phyloP scores from a whole-genome alignment of 2,797 vertebrate species.

The Threskiornis aethiopicus region DNA sequence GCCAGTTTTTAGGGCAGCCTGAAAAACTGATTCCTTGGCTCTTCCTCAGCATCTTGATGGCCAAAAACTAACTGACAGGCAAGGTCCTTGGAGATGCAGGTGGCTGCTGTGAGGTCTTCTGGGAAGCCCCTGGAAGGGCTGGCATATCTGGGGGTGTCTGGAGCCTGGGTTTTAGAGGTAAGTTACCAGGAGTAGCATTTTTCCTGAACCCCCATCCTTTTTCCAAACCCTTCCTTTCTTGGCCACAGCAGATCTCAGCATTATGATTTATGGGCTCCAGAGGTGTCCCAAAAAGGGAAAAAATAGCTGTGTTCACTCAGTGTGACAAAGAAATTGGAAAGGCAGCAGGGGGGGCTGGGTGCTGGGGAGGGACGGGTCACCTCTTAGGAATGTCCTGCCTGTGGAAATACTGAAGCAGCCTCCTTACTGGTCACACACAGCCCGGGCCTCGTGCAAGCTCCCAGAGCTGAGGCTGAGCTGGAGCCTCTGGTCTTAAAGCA shows the following conservation, averaged over 20 bases:
- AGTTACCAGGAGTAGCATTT: neutral
- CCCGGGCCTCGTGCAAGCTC: neutral
- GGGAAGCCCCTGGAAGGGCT: neutral
- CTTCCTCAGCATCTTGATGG: neutral
- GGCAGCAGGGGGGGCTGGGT: neutral
- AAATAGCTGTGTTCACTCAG: neutral
- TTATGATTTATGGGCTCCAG: neutral
- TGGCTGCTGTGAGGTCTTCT: neutral
- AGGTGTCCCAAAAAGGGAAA: constrained; percentile 19
- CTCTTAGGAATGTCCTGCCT: constrained; percentile 22
- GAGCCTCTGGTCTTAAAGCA: neutral
- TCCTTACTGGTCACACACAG: neutral
- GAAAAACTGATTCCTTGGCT: neutral
- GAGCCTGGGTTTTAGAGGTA: neutral
- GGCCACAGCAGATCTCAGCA: neutral
- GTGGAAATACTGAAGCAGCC: neutral
- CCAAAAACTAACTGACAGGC: neutral
- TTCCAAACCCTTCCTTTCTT: constrained; percentile 12
- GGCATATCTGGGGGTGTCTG: neutral
- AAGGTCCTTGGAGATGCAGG: neutral
- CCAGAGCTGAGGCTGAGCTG: neutral
- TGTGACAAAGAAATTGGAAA: constrained; percentile 4
- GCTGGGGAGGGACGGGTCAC: neutral
- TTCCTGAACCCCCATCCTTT: neutral
- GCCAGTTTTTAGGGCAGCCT: neutral